Evolutionary conservation across 1,140 invertebrate species (phyloP).

Genomic region (Drosophila nikananu): DNA sequence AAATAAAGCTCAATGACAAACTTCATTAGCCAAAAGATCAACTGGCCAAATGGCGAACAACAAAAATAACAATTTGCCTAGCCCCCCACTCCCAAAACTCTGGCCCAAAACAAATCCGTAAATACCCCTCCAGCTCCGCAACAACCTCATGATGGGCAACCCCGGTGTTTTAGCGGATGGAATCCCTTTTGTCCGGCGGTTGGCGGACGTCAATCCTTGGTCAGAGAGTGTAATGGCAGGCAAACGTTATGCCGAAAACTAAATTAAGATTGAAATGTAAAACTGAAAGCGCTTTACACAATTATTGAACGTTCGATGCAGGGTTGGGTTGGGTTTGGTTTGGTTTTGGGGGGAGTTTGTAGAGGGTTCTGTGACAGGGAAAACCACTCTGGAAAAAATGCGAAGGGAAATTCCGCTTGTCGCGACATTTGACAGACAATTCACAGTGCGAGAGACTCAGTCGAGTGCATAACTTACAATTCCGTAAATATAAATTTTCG

Average conservation of each 20-base stretch:
- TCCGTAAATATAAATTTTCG: constrained; percentile 82
- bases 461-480: constrained; percentile 85
- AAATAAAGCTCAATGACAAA: constrained; percentile 84
- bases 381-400: constrained; percentile 70
- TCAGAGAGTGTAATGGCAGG: constrained; percentile 42
- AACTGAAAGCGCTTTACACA: constrained; percentile 85
- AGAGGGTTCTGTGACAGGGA: constrained; percentile 46
- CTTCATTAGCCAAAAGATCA: constrained; percentile 83
- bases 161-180: neutral
- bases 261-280: constrained; percentile 85
- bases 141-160: neutral
- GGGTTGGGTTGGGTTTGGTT: neutral
- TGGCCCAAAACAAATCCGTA: neutral
- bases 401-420: constrained; percentile 42
- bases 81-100: neutral
- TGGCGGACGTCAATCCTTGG: constrained; percentile 10
- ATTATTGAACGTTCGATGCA: constrained; percentile 68
- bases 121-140: constrained; percentile 7
- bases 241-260: constrained; percentile 83
- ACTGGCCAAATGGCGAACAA: constrained; percentile 74
- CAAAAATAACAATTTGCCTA: constrained; percentile 77
- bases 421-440: constrained; percentile 43
- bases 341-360: neutral
- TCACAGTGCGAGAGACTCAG: constrained; percentile 65
- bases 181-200: constrained; percentile 43